Evolutionary conservation across 2,797 vertebrate genomes (phyloP).

Genomic region (Girardinus metallicus): DNA sequence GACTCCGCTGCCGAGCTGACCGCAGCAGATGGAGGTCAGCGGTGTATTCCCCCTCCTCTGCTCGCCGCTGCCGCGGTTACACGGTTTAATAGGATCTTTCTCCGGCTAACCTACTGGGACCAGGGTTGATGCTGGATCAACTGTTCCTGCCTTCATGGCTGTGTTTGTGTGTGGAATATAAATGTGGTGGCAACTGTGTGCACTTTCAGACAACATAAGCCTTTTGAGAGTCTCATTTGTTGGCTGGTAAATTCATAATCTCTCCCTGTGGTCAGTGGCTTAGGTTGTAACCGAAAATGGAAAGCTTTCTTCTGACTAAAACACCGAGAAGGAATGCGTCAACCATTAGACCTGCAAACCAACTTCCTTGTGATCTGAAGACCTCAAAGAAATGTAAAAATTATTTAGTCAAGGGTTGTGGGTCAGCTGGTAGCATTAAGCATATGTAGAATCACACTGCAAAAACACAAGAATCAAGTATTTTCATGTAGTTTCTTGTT

Average conservation of each 20-base stretch:
- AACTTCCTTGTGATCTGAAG: background rate
- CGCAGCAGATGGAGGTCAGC: conserved; percentile 59
- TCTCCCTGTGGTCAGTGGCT: conserved; percentile 46
- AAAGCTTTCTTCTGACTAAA: background rate
- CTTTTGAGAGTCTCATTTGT: conserved; percentile 27
- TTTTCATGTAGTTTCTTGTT: too few species aligned
- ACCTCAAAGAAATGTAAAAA: background rate
- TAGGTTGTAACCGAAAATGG: conserved; percentile 20
- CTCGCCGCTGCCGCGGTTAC: conserved; percentile 39
- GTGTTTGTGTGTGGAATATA: conserved; percentile 44
- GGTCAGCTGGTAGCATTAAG: background rate
- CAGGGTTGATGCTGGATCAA: conserved; percentile 41
- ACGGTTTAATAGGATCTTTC: conserved; percentile 56
- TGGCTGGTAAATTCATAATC: conserved; percentile 42
- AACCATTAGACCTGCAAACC: background rate
- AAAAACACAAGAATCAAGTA: too few species aligned
- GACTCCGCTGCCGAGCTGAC: conserved; percentile 52
- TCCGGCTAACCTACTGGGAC: conserved; percentile 43
- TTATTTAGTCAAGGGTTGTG: background rate
- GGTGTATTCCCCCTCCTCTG: background rate
- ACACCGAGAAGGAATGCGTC: background rate
- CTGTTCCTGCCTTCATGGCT: conserved; percentile 30
- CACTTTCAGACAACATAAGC: conserved; percentile 51
- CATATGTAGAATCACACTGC: background rate
- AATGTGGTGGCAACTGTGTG: conserved; percentile 33